Conservation (phyloP, 2,113 vertebrate species). For the Gorsachius goisagi region DNA sequence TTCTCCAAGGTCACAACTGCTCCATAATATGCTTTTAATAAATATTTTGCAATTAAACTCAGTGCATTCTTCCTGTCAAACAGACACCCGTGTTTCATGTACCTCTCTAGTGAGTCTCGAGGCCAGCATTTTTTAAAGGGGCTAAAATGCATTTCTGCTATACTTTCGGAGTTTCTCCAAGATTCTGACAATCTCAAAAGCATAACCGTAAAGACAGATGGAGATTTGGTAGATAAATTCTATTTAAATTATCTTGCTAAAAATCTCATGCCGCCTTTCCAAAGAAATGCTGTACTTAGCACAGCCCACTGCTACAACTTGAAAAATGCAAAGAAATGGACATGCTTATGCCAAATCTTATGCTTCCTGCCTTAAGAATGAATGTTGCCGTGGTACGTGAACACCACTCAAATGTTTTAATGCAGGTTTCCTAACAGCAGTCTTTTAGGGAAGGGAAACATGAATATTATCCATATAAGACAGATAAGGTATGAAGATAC, state of each 20-base stretch:
- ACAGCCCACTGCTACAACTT: background rate
- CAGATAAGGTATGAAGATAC: background rate
- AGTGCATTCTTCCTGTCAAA: slow-evolving; percentile 5
- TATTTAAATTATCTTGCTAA: background rate
- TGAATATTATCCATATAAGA: background rate
- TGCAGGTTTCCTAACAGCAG: background rate
- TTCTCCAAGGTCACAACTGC: background rate
- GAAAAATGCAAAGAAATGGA: background rate
- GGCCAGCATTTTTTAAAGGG: background rate
- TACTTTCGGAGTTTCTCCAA: background rate
- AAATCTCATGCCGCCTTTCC: background rate
- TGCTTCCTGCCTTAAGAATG: background rate
- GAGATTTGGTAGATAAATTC: background rate
- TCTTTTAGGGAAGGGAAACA: background rate
- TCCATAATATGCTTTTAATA: slow-evolving; percentile 2
- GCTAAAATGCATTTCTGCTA: slow-evolving; percentile 3
- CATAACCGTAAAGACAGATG: background rate
- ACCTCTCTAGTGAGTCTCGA: background rate
- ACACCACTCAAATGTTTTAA: background rate
- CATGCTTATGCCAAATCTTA: background rate
- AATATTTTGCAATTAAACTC: slow-evolving; percentile 2
- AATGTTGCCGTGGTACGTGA: background rate
- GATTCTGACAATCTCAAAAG: slow-evolving; percentile 4
- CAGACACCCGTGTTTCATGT: slow-evolving; percentile 15
- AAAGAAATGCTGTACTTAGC: background rate